A percentile compares a stretch with the other conserved stretches of the same genome.
phyloP scores from a whole-genome alignment of 2,113 vertebrate species.

The Apus apus region DNA sequence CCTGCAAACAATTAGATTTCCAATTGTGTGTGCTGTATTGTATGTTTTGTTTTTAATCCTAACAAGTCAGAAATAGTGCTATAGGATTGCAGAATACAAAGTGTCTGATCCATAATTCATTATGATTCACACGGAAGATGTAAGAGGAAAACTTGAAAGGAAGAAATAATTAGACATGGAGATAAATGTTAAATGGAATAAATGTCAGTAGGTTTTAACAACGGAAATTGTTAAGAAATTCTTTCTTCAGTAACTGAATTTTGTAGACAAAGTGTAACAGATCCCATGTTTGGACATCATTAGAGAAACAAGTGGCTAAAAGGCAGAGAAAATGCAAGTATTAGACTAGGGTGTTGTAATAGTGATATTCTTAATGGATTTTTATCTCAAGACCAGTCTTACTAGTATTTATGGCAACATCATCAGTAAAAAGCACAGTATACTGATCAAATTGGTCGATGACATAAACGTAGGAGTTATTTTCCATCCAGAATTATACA shows the following conservation, averaged over 20 bases:
- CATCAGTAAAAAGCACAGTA: neutral
- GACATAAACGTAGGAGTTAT: neutral
- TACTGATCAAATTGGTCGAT: neutral
- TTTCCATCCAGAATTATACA: neutral
- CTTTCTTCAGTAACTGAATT: neutral
- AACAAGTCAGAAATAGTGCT: neutral
- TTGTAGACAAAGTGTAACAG: neutral
- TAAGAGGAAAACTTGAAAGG: neutral
- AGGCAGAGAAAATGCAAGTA: neutral
- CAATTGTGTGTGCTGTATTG: rapidly evolving
- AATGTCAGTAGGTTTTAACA: neutral
- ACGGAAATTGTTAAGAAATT: too few species aligned
- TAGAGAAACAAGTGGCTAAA: neutral
- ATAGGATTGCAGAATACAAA: neutral
- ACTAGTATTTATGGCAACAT: neutral
- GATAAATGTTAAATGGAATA: neutral
- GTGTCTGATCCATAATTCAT: neutral
- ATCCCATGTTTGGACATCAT: neutral
- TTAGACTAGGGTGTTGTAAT: neutral
- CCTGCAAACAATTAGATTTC: neutral
- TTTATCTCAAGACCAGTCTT: neutral
- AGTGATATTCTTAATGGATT: neutral
- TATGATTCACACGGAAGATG: neutral
- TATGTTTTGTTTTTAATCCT: neutral
- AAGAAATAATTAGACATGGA: neutral